These are phyloP conservation scores for Desmophyllum pertusum DNA, from an alignment of 92 coral and sea anemone species.

Conservation along the genomic window DNA sequence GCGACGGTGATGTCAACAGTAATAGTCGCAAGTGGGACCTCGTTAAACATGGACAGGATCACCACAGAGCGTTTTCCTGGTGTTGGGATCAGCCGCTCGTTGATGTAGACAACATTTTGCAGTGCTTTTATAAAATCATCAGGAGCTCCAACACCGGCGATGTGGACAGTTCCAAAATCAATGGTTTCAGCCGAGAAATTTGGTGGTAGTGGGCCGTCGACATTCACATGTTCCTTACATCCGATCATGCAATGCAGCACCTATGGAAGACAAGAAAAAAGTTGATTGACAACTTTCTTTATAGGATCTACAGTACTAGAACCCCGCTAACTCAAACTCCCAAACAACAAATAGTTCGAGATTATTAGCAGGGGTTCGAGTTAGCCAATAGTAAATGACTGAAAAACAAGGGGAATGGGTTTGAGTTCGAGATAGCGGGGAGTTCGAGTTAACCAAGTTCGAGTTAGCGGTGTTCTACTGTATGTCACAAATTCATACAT, in stretches of 20 bases:
- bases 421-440: too few species aligned
- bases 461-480: too few species aligned
- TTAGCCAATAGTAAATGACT: too few species aligned
- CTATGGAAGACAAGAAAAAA: slow-evolving; percentile 35
- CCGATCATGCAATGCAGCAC: slow-evolving; percentile 75
- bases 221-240: slow-evolving; percentile 87
- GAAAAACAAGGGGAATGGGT: too few species aligned
- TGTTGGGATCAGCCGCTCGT: slow-evolving; percentile 86
- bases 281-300: too few species aligned
- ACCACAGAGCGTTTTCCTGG: slow-evolving; percentile 77
- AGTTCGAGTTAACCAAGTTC: too few species aligned
- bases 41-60: slow-evolving; percentile 59
- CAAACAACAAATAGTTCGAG: too few species aligned
- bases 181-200: slow-evolving; percentile 70
- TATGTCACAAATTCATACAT: too few species aligned
- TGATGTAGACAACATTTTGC: slow-evolving; percentile 77
- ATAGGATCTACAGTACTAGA: too few species aligned
- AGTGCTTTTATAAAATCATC: slow-evolving; percentile 75
- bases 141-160: slow-evolving; percentile 82
- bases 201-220: slow-evolving; percentile 71
- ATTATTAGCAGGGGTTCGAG: too few species aligned
- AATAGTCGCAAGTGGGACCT: slow-evolving; percentile 45
- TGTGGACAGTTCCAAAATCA: slow-evolving; percentile 61
- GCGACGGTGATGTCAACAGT: slow-evolving; percentile 60
- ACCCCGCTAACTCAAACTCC: too few species aligned